These are phyloP conservation scores for Chloroceryle amazona DNA, from an alignment of 2,797 vertebrate genomes.

Conservation along the genomic window DNA sequence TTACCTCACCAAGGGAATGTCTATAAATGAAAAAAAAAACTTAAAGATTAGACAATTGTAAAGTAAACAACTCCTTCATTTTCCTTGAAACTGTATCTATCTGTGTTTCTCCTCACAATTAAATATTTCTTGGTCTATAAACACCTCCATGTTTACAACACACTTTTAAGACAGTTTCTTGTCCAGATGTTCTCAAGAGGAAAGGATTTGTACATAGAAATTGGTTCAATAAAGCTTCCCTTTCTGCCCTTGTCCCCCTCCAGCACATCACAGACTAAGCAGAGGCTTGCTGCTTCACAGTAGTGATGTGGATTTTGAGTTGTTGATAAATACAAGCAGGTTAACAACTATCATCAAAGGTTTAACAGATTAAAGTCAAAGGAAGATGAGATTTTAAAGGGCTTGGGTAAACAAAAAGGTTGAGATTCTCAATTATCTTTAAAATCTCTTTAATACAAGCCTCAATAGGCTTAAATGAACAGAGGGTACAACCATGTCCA, in stretches of 20 bases:
- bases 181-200: conserved; percentile 31
- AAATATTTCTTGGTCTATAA: conserved; percentile 56
- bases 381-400: conserved; percentile 69
- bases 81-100: neutral
- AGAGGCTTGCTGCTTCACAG: conserved; percentile 23
- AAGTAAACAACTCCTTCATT: neutral
- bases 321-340: conserved; percentile 71
- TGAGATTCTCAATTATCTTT: conserved; percentile 69
- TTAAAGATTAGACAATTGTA: neutral
- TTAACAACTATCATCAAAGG: conserved; percentile 71
- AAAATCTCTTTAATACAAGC: conserved; percentile 68
- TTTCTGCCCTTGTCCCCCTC: neutral
- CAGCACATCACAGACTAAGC: neutral
- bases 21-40: neutral
- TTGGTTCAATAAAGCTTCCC: conserved; percentile 11
- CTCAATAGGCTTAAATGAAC: conserved; percentile 69
- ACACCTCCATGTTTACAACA: neutral
- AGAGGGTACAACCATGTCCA: conserved; percentile 30
- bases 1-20: neutral
- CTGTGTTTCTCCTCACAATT: neutral
- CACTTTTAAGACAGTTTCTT: conserved; percentile 13
- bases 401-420: conserved; percentile 67
- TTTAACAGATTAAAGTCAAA: conserved; percentile 76
- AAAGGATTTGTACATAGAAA: conserved; percentile 58
- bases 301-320: conserved; percentile 17